A percentile compares a stretch with the other conserved stretches of the same genome.
phyloP scores from a whole-genome alignment of 2,888 invertebrate genomes.

The Smittia aterrima region DNA sequence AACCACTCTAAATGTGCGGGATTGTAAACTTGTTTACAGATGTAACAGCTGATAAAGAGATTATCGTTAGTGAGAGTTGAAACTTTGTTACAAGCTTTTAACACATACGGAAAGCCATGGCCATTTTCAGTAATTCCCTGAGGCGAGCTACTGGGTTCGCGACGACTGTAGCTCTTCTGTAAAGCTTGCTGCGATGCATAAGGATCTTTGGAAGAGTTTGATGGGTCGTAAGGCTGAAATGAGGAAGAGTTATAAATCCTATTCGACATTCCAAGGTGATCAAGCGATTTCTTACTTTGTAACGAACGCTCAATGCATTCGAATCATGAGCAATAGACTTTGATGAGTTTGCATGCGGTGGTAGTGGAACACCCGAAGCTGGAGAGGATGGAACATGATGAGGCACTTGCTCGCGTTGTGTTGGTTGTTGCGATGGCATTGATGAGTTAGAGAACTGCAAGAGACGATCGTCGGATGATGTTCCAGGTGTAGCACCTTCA shows the following conservation, averaged over 20 bases:
- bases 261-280: neutral
- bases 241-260: neutral
- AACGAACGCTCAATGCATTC: slow-evolving; percentile 49
- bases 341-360: neutral
- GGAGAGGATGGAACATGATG: slow-evolving; percentile 47
- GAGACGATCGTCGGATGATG: slow-evolving; percentile 42
- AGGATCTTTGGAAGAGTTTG: slow-evolving; percentile 51
- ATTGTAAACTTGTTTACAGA: slow-evolving; percentile 74
- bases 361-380: slow-evolving; percentile 46
- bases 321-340: slow-evolving; percentile 22
- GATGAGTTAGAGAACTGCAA: slow-evolving; percentile 14
- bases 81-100: neutral
- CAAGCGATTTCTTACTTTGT: slow-evolving; percentile 50
- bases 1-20: slow-evolving; percentile 84
- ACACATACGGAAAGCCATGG: slow-evolving; percentile 53
- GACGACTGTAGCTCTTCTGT: slow-evolving; percentile 37
- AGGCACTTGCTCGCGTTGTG: slow-evolving; percentile 44
- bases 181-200: slow-evolving; percentile 43
- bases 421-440: slow-evolving; percentile 42
- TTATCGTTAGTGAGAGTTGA: neutral
- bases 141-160: slow-evolving; percentile 51
- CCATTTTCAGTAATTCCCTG: slow-evolving; percentile 52
- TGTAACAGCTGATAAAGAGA: slow-evolving; percentile 64
- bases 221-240: slow-evolving; percentile 60
- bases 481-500: slow-evolving; percentile 51